Base-by-base conservation (phyloP, 1,140 invertebrate genomes). In the Papilio glaucus region DNA sequence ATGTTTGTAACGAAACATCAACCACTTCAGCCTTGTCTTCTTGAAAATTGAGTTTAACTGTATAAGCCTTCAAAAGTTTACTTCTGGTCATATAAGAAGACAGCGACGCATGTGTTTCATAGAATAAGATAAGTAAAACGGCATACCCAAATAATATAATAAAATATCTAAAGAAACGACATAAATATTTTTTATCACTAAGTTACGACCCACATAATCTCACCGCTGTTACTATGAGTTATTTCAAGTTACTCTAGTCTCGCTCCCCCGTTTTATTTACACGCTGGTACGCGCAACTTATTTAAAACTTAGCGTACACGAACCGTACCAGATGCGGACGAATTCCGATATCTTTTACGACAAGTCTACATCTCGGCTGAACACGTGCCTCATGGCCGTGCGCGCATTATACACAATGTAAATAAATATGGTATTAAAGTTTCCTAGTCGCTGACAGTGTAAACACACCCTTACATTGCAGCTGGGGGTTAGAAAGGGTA, bases 361-460 rank as follows among this genome's bases (percentile, higher is more conserved):
- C 80, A 72, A 67, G 63, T 62, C 57, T 41, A 26, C 42, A 41
- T 15, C 37, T 18, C 18, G 63, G 13, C 18, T 57, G 45, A 77
- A 75, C 79, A 81, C 77, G 79, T 81, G 77, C 79, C 75, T 63
- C 65, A 33, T 38, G 65, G 70, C 62, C 68, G 67, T 49, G 73
- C 62, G 67, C 57, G 75, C 71, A 72, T 75, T 80, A 78, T 74
- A 73, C 69, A 76, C 62, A 76, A 77, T 70, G 71, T 83, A 83
- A 83, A 83, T 80, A 83, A 83, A 83, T 80, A 80, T 74, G 71
- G 68, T 74, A 71, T 79, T 77, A 74, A 77, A 77, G 42, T 69
- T 69, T 69, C 18, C 42, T 68, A 38, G 60, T 73, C 67, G 37
- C 72, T 53, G 21, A 12, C 60, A 74, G 71, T 76, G 74, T 79